Conservation (phyloP, 2,113 vertebrate genomes). For the Channa maculata region DNA sequence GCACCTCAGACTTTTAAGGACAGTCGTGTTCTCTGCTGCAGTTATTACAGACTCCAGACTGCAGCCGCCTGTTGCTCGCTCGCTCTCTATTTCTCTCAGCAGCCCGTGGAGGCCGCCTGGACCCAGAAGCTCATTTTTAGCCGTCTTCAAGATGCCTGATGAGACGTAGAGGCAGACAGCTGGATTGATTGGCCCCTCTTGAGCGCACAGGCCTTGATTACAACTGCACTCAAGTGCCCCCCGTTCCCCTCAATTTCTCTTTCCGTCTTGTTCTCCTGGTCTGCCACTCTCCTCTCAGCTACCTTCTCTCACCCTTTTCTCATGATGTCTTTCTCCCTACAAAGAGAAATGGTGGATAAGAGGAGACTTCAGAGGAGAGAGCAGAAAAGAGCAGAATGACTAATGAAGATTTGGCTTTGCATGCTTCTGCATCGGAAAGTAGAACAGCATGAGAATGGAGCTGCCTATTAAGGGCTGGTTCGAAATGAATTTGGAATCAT, state of each 20-base stretch:
- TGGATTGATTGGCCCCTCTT: constrained; percentile 76
- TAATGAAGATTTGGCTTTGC: constrained; percentile 23
- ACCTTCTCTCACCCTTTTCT: constrained; percentile 19
- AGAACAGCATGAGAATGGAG: constrained; percentile 26
- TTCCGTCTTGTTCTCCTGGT: constrained; percentile 24
- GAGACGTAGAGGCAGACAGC: constrained; percentile 72
- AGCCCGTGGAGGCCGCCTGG: constrained; percentile 47
- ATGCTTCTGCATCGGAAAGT: constrained; percentile 16
- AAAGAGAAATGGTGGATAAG: constrained; percentile 26
- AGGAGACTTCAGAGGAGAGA: constrained; percentile 35
- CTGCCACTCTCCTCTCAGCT: constrained; percentile 24
- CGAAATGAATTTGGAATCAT: constrained; percentile 41
- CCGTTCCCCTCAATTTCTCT: constrained; percentile 19
- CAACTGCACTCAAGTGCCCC: constrained; percentile 62
- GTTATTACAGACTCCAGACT: constrained; percentile 28
- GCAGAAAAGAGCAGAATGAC: constrained; percentile 44
- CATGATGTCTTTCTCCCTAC: constrained; percentile 53
- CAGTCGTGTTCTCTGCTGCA: constrained; percentile 24
- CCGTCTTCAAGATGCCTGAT: constrained; percentile 65
- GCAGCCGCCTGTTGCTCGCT: constrained; percentile 25
- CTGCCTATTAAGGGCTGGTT: constrained; percentile 27
- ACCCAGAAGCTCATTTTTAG: constrained; percentile 55
- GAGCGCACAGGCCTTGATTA: constrained; percentile 73
- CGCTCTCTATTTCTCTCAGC: constrained; percentile 1
- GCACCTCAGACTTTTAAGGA: constrained; percentile 22